These are phyloP conservation scores for Shargacucullia verbasci DNA, from an alignment of 2,888 invertebrate genomes.

Conservation along the genomic window DNA sequence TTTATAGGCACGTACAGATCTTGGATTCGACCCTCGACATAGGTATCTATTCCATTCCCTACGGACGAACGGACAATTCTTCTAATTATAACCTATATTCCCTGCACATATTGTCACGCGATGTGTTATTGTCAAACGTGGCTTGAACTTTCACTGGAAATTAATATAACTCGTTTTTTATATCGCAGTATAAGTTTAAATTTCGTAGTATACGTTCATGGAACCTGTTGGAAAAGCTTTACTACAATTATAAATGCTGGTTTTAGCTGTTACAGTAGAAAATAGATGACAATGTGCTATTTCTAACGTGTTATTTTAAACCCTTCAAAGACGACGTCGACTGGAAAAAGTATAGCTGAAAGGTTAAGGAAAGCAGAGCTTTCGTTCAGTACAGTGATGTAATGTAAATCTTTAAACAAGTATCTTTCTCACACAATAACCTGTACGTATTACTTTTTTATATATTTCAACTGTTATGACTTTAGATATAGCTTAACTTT, in stretches of 20 bases:
- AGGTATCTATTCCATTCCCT: conserved; percentile 39
- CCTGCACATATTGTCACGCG: conserved; percentile 52
- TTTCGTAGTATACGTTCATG: conserved; percentile 5
- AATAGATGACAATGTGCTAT: too few relatives aligned
- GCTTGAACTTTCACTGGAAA: conserved; percentile 42
- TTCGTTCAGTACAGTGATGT: too few relatives aligned
- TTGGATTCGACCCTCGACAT: conserved; percentile 27
- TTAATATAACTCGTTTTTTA: conserved; percentile 29
- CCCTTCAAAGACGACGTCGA: too few relatives aligned
- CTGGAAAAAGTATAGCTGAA: too few relatives aligned
- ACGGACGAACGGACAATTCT: conserved; percentile 51
- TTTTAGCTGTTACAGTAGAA: neutral
- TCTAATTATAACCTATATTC: conserved; percentile 53
- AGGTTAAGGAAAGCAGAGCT: too few relatives aligned
- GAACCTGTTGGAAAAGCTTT: conserved; percentile 5
- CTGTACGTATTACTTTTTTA: too few relatives aligned
- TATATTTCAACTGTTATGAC: too few relatives aligned
- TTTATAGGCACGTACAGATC: conserved; percentile 11
- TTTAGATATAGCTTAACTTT: neutral
- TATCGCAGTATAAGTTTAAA: conserved; percentile 26
- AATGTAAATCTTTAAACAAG: too few relatives aligned
- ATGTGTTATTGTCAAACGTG: conserved; percentile 45
- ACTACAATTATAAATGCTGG: neutral
- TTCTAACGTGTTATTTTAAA: too few relatives aligned
- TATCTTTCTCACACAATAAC: too few relatives aligned